Base-by-base conservation (phyloP, 1,140 invertebrate species). In the Drosophila tristis region DNA sequence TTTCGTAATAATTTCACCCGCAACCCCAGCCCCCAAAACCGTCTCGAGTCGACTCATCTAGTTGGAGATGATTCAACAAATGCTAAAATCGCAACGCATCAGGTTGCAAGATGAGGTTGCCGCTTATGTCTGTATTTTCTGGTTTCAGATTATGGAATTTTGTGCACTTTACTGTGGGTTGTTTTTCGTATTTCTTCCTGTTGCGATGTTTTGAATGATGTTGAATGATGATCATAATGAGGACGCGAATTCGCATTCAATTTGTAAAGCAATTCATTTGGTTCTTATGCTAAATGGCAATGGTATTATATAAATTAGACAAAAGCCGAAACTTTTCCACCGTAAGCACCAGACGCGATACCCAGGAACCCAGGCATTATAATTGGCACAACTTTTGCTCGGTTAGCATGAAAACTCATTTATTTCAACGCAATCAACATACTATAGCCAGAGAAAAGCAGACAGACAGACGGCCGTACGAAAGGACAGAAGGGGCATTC, bases 391-490 rank as follows among this genome's bases (percentile, higher is more conserved):
- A 72, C 62, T 86, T 67, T 64, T 55, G 70, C 59, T 58, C 51
- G 56, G 68, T 72, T 66, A 48, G 66, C 76, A 80, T 61, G 80
- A 74, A 63, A 80, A 67, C 66, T 72, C 54, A 80, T 80, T 85
- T 64, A 84, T 62, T 85, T 66, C 25, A 54, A 45, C 60, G 61
- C 75, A 63, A 59, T 74, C 64, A 74, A 67, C 59, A 65, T 42
- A 53, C 31, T 13, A 39, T 5, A 5, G 8, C 35, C 35, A 13
- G 35, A 39, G 11, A 39, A 39, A 39, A 39, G 53, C 9, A 44
- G n/a, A 31, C 39, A 29, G 16, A 51, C 45, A 39, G 9, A 4
- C 15, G 15, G 15, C 4, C 16, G 47, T 25, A 15, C 25, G 15
- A 64, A 57, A n/a, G 39, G 25, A 56, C 31, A n/a, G 11, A 5